These are phyloP conservation scores for Diabrotica undecimpunctata DNA, from an alignment of 1,140 invertebrate genomes.

Conservation along the genomic window DNA sequence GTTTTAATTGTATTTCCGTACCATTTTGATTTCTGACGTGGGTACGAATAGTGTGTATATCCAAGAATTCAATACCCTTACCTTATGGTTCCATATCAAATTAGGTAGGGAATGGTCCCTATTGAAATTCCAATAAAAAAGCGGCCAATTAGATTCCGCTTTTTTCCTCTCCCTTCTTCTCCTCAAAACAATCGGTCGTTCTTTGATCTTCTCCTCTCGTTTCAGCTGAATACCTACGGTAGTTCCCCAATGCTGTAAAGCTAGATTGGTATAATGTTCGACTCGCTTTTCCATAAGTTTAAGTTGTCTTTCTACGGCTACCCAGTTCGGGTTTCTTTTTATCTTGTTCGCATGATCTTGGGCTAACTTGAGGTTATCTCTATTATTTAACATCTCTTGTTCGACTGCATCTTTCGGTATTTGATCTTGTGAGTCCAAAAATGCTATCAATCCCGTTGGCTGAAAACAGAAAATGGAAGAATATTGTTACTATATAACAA, in stretches of 20 bases:
- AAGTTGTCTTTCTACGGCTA: constrained; percentile 67
- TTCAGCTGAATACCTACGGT: constrained; percentile 68
- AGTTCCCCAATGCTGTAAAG: constrained; percentile 87
- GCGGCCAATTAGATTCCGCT: constrained; percentile 85
- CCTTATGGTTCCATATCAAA: constrained; percentile 98
- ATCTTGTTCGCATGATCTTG: constrained; percentile 71
- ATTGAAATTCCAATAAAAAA: constrained; percentile 95
- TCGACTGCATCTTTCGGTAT: constrained; percentile 71
- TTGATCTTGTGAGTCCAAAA: constrained; percentile 82
- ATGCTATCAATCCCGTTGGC: constrained; percentile 85
- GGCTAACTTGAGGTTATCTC: constrained; percentile 95
- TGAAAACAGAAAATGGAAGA: constrained; percentile 39
- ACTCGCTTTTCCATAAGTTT: constrained; percentile 76
- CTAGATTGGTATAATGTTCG: constrained; percentile 65
- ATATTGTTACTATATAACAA: too few species aligned
- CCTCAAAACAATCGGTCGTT: constrained; percentile 82
- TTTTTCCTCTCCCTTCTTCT: constrained; percentile 89
- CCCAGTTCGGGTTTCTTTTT: constrained; percentile 64
- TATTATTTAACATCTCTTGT: constrained; percentile 66
- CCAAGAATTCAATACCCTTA: constrained; percentile 35
- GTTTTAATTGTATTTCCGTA: too few species aligned
- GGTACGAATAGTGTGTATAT: too few species aligned
- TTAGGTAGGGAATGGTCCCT: constrained; percentile 94
- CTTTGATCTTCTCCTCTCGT: constrained; percentile 60
- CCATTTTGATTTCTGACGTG: too few species aligned